Base-by-base conservation (phyloP, 2,113 vertebrate genomes). In the Carollia perspicillata region DNA sequence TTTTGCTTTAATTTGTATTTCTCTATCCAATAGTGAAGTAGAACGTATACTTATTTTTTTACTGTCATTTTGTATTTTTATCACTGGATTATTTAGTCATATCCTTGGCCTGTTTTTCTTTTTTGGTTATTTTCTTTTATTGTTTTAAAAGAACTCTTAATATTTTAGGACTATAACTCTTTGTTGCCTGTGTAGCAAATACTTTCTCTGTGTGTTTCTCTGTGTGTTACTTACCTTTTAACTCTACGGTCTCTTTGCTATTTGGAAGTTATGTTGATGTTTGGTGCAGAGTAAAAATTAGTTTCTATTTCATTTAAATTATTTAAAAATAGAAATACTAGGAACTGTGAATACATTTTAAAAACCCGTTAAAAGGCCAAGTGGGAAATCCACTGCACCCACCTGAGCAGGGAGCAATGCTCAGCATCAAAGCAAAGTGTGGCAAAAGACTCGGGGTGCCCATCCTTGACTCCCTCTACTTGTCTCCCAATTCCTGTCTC, bases 231-330 rank as follows among this genome's bases (percentile, higher is more conserved):
- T 89, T 12, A 78, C 44, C 35, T 89, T 83, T 77, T 90, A 90
- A 90, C 26, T 58, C 68, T 49, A 94, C 12, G n/a, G 60, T 83
- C 12, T 58, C 85, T 51, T 92, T 66, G 55, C 68, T 74, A 13
- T 44, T 33, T 55, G n/a, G 79, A 42, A 66, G 30, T 53, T 80
- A 95, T 44, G 7, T 47, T 88, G 47, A 40, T 75, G 14, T 95
- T 87, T 80, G 22, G 18, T 18, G 47, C 49, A 83, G 42, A 8
- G 11, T 92, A 49, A 18, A 88, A 37, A 37, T 49, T 28, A 55
- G 11, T 87, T 87, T 95, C 87, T 74, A n/a, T 47, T 92, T 81
- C 51, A 72, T 55, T 58, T 79, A 85, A 75, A 95, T 86, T 87
- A 92, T 74, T 80, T 79, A 53, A 78, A 85, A 85, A 72, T 18